Percentiles rank a stretch among this genome's conserved stretches.
Evolutionary conservation across 2,797 vertebrate genomes (phyloP).

Genomic region (Thripadectes ignobilis): DNA sequence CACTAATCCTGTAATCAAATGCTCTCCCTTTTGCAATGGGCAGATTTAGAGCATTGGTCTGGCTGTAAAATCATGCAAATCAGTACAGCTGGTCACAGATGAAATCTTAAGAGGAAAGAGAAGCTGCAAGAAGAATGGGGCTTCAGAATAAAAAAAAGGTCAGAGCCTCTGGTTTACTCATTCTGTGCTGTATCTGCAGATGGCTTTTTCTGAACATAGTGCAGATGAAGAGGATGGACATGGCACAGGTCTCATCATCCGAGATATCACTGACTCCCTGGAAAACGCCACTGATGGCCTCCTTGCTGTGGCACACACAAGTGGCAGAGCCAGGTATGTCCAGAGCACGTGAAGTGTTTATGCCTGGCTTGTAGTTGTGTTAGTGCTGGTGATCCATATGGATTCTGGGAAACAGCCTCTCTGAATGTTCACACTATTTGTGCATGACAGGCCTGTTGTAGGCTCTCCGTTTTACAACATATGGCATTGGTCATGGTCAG

Average conservation of each 20-base stretch:
- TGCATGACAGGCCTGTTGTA: neutral
- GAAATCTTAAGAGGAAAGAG: neutral
- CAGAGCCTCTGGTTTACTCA: neutral
- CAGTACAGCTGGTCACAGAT: neutral
- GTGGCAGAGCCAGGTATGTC: constrained; percentile 18
- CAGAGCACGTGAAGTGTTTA: neutral
- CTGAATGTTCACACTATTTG: neutral
- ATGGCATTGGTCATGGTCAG: neutral
- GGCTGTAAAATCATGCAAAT: neutral
- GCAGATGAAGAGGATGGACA: constrained; percentile 29
- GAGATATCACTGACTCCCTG: constrained; percentile 42
- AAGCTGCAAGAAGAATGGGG: neutral
- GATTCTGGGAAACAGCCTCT: neutral
- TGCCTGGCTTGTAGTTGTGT: neutral
- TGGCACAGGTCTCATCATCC: constrained; percentile 52
- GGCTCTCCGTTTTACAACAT: neutral
- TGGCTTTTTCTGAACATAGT: constrained; percentile 53
- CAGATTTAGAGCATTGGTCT: neutral
- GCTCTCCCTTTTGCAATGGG: neutral
- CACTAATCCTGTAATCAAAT: neutral
- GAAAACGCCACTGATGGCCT: constrained; percentile 18
- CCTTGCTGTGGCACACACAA: constrained; percentile 32
- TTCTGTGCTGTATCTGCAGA: constrained; percentile 29
- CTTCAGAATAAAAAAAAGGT: neutral
- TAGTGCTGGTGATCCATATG: neutral